Percentiles rank a stretch among this genome's conserved stretches.
Conservation (phyloP, 2,797 vertebrate genomes). For the Aldrovandia affinis region DNA sequence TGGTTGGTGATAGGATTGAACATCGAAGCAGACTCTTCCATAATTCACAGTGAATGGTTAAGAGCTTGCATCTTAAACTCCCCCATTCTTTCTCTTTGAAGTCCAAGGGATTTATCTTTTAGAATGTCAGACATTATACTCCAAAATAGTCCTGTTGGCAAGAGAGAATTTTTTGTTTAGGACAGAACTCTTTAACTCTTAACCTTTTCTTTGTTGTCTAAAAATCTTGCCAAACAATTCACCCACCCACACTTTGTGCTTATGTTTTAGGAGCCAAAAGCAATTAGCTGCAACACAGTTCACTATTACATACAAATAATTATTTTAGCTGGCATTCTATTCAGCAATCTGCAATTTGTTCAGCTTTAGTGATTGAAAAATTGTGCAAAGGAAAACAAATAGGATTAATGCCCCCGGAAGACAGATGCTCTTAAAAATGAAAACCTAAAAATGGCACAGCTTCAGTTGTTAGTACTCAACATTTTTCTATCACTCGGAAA, state of each 20-base stretch:
- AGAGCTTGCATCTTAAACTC: conserved; percentile 31
- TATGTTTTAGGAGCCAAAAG: background rate
- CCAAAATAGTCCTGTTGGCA: conserved; percentile 50
- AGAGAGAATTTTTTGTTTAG: conserved; percentile 36
- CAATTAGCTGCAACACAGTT: background rate
- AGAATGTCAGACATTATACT: conserved; percentile 36
- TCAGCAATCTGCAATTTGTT: background rate
- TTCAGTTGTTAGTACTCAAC: background rate
- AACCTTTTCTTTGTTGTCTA: conserved; percentile 5
- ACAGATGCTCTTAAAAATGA: background rate
- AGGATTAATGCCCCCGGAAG: background rate
- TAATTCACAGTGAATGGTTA: conserved; percentile 57
- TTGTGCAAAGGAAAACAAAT: conserved; percentile 2
- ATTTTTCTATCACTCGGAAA: conserved; percentile 8
- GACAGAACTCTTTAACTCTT: background rate
- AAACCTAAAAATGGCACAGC: conserved; percentile 8
- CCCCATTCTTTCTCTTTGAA: conserved; percentile 51
- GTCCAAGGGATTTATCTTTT: conserved; percentile 19
- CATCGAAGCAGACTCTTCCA: conserved; percentile 61
- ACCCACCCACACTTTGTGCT: background rate
- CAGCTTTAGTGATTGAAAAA: background rate
- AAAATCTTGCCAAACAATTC: background rate
- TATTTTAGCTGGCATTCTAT: background rate
- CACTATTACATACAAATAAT: background rate
- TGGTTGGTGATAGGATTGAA: conserved; percentile 14